Conservation (phyloP, 1,140 invertebrate species). For the Rhynchophorus ferrugineus region DNA sequence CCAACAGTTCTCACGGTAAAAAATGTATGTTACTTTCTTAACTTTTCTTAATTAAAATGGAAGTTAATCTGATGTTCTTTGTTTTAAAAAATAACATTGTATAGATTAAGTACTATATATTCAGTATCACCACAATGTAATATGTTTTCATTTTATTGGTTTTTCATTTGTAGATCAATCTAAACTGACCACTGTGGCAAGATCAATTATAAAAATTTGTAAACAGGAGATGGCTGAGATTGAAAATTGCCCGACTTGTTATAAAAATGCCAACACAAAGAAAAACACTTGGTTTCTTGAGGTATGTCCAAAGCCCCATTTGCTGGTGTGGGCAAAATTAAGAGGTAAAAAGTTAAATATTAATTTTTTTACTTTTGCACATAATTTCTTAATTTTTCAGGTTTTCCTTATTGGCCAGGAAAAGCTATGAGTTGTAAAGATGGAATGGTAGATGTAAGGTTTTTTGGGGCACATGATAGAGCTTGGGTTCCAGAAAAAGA, state of each 20-base stretch:
- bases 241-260: slow-evolving; percentile 90
- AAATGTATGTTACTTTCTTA: slow-evolving; percentile 13
- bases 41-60: not conserved
- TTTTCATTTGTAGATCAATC: slow-evolving; percentile 61
- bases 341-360: slow-evolving; percentile 51
- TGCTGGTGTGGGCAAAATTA: slow-evolving; percentile 84
- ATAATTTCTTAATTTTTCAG: slow-evolving; percentile 29
- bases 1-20: slow-evolving; percentile 10
- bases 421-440: slow-evolving; percentile 76
- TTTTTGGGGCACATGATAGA: slow-evolving; percentile 90
- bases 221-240: slow-evolving; percentile 84
- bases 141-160: slow-evolving; percentile 17
- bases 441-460: slow-evolving; percentile 77
- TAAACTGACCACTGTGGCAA: slow-evolving; percentile 69
- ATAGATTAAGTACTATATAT: no score
- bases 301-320: slow-evolving; percentile 80
- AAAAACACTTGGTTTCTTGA: slow-evolving; percentile 82
- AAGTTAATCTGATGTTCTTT: not conserved
- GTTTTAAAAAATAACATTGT: no score
- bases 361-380: not conserved
- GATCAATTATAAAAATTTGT: slow-evolving; percentile 71
- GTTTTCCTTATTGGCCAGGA: slow-evolving; percentile 92
- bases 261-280: slow-evolving; percentile 75
- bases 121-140: no score
- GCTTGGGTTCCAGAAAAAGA: slow-evolving; percentile 82